These are phyloP conservation scores for Phalera bucephala DNA, from an alignment of 2,888 invertebrate genomes.

Conservation along the genomic window DNA sequence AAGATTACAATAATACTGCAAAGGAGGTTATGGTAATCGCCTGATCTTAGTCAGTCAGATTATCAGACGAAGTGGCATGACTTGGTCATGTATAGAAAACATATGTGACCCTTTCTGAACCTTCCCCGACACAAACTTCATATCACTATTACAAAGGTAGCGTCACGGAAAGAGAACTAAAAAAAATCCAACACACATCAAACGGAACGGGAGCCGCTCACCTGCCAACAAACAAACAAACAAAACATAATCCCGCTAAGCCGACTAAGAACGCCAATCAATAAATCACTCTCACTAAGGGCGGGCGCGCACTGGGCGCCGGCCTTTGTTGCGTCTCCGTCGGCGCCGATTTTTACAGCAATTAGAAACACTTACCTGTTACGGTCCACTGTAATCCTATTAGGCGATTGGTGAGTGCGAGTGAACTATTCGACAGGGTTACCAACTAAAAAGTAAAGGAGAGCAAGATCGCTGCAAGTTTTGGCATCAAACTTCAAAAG, in stretches of 20 bases:
- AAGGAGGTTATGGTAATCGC: too few relatives aligned
- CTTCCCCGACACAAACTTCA: too few relatives aligned
- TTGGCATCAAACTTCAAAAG: too few relatives aligned
- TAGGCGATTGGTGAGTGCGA: conserved; percentile 44
- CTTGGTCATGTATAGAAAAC: too few relatives aligned
- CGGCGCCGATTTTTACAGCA: conserved; percentile 79
- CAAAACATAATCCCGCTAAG: conserved; percentile 66
- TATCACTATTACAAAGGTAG: conserved; percentile 17
- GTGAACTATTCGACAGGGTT: conserved; percentile 9
- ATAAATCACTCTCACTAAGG: conserved; percentile 78
- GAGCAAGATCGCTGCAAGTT: too few relatives aligned
- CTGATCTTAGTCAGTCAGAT: too few relatives aligned
- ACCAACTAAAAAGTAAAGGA: too few relatives aligned
- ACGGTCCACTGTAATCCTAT: conserved; percentile 74
- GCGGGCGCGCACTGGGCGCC: conserved; percentile 66
- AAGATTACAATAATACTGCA: too few relatives aligned
- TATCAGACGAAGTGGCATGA: too few relatives aligned
- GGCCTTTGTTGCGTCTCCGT: conserved; percentile 62
- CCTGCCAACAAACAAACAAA: conserved; percentile 68
- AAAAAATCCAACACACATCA: conserved; percentile 4
- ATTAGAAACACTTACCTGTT: conserved; percentile 81
- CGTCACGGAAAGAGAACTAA: neutral
- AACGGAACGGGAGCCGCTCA: conserved; percentile 56
- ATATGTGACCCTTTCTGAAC: too few relatives aligned
- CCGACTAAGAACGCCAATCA: conserved; percentile 67